Percentiles rank a stretch among this genome's conserved stretches.
These are phyloP conservation scores for Lacerta viridis DNA, from an alignment of 2,797 vertebrate species.

Conservation along the genomic window DNA sequence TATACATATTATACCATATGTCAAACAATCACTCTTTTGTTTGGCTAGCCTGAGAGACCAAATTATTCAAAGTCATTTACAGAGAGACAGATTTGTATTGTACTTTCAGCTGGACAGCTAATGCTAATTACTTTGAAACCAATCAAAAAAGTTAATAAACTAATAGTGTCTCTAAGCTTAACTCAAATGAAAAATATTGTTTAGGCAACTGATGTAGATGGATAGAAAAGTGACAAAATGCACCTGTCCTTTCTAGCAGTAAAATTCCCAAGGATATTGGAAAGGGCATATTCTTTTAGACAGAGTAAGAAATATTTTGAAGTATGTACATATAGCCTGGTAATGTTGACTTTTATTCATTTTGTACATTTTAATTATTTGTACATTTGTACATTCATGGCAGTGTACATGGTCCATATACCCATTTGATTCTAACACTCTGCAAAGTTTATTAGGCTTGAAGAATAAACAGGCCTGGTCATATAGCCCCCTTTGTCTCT, in stretches of 20 bases:
- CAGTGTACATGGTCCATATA: not conserved
- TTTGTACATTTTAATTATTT: constrained; percentile 28
- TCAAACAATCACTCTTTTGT: constrained; percentile 67
- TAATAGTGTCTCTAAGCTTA: constrained; percentile 60
- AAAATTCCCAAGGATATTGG: not conserved
- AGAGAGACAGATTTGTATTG: constrained; percentile 60
- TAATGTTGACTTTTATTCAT: constrained; percentile 31
- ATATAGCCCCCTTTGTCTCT: not conserved
- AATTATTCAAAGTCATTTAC: constrained; percentile 74
- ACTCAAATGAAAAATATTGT: not conserved
- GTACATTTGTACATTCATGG: constrained; percentile 11
- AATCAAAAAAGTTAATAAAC: constrained; percentile 74
- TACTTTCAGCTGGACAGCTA: constrained; percentile 61
- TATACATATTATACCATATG: constrained; percentile 53
- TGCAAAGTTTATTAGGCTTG: not conserved
- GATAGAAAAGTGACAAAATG: constrained; percentile 53
- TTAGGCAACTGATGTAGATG: constrained; percentile 47
- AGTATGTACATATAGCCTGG: constrained; percentile 30
- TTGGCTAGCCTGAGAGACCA: constrained; percentile 68
- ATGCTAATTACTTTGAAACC: constrained; percentile 57
- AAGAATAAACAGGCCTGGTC: not conserved
- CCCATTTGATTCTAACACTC: not conserved
- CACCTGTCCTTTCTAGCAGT: constrained; percentile 41
- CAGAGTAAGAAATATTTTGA: constrained; percentile 24
- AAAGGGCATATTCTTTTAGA: constrained; percentile 31